Evolutionary conservation across 2,888 invertebrate genomes (phyloP).

Genomic region (Balanococcus diminutus): DNA sequence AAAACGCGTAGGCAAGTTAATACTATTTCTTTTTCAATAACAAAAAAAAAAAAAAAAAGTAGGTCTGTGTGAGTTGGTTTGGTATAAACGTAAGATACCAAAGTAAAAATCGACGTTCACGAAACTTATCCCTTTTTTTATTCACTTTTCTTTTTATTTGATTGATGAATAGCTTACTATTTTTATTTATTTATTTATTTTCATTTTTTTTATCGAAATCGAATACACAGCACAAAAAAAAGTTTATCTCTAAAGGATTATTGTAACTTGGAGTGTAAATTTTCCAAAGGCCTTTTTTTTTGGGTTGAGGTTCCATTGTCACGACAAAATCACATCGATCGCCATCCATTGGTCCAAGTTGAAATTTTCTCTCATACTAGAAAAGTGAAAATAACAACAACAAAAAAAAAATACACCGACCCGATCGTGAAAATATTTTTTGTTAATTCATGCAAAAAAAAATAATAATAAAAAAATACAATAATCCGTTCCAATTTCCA

Average conservation of each 20-base stretch:
- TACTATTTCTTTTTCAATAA: conserved; percentile 2
- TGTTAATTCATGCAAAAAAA: not conserved
- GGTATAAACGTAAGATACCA: not conserved
- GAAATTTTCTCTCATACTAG: not conserved
- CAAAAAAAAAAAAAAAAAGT: too few species aligned
- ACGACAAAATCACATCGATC: not conserved
- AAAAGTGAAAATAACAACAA: not conserved
- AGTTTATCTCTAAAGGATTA: not conserved
- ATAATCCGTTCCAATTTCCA: not conserved
- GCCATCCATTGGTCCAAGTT: not conserved
- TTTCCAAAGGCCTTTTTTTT: not conserved
- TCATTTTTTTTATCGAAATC: not conserved
- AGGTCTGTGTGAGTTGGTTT: too few species aligned
- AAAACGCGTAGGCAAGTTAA: not conserved
- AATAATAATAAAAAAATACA: not conserved
- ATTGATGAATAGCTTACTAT: not conserved
- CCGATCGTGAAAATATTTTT: not conserved
- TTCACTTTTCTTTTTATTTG: not conserved
- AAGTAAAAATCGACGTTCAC: not conserved
- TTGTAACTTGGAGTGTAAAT: not conserved
- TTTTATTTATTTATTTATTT: not conserved
- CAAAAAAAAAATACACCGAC: not conserved
- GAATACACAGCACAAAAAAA: not conserved
- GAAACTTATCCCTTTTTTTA: not conserved
- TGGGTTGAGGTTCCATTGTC: too few species aligned